Conservation (phyloP, 2,113 vertebrate species). For the Pteruthius melanotis region DNA sequence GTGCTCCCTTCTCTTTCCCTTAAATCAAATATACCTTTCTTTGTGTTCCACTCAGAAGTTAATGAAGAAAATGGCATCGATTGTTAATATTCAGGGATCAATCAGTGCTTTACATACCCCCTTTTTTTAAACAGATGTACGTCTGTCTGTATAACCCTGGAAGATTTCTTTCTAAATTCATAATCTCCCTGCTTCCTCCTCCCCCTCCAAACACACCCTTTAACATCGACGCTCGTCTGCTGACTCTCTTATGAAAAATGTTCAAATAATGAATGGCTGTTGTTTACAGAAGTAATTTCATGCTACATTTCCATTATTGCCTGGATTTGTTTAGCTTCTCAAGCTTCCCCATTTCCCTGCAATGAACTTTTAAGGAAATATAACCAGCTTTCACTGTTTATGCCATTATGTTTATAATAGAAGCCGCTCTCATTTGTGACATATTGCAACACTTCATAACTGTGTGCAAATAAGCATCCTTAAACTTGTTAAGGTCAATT, state of each 20-base stretch:
- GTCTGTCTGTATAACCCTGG: conserved; percentile 73
- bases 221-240: conserved; percentile 65
- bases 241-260: conserved; percentile 87
- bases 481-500: conserved; percentile 81
- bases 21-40: conserved; percentile 80
- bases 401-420: conserved; percentile 74
- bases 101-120: conserved; percentile 80
- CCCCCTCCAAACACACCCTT: conserved; percentile 63
- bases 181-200: conserved; percentile 20
- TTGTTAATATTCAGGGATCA: conserved; percentile 93
- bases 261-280: conserved; percentile 92
- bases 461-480: conserved; percentile 81
- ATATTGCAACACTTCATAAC: conserved; percentile 77
- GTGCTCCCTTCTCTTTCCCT: conserved; percentile 79
- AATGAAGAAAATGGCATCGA: conserved; percentile 90
- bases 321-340: conserved; percentile 92
- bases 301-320: conserved; percentile 99
- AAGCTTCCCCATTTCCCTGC: conserved; percentile 83
- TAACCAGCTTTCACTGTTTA: conserved; percentile 73
- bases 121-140: conserved; percentile 76
- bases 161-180: conserved; percentile 68
- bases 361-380: conserved; percentile 87
- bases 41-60: conserved; percentile 79
- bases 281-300: conserved; percentile 99
- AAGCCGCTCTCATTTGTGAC: conserved; percentile 77